Evolutionary conservation across 2,797 vertebrate genomes (phyloP), one percentile per base, ranked within the genome.

Genomic region (Clarias fuscus): DNA sequence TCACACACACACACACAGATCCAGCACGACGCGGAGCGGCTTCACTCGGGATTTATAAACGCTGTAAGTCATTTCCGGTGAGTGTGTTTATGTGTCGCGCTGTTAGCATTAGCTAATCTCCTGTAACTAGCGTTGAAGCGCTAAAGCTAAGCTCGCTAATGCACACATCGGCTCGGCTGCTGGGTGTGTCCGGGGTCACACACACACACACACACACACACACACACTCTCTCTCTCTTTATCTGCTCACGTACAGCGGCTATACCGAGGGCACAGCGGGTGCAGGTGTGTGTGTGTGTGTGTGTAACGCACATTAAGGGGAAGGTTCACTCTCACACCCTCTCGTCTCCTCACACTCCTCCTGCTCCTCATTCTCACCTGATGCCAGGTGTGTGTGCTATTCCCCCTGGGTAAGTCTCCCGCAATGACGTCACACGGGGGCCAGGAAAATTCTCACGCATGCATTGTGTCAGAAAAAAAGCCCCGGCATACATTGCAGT

Each of bases 31-130:
- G 77, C 22, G 65, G 33, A 58, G 24, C 27, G 84, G 27, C 30
- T 71, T 85, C 61, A 15, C 61, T 27, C 85, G 48, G 76, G 30
- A 61, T 13, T 61, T 14, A 48, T 56, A 7, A 68, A 71, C 8
- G 56, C 68, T 78, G 86, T 88, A 88, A 88, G 88, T 86, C 20
- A 10, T 8, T 8, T 17, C n/a, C 27, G 48, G 3, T 27, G 43
- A 15, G 24, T 75, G 15, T 77, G 67, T 33, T 1, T 7, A 8
- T 10, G 43, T 43, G 43, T 43, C 43, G 43, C 43, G 43, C 43
- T 48, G 43, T 48, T 48, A 48, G 43, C 43, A 8, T 48, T 48
- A 48, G 43, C 43, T 48, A 2, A 6, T 20, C n/a, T 43, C 14
- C 18, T 40, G 43, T 48, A 48, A 48, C n/a, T 68, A 62, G 17